Evolutionary conservation across 2,797 vertebrate species (phyloP), one percentile per base, ranked within the genome.

Genomic region (Gephyroberyx darwinii): DNA sequence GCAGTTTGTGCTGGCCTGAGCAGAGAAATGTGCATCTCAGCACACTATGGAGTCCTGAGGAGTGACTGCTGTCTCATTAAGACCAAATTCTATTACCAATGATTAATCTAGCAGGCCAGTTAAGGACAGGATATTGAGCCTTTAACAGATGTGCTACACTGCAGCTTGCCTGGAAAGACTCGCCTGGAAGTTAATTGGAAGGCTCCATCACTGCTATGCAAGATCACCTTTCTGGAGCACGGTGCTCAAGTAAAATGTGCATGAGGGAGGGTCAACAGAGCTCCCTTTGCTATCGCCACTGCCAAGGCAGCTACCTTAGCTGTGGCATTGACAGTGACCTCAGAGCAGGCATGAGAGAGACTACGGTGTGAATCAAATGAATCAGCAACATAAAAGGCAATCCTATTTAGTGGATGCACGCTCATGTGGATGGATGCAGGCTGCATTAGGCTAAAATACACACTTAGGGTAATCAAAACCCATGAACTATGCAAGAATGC

Each of bases 91-190:
- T 90, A 88, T 88, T 87, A 88, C 89, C 81, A 64, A 78, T 90
- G 82, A 92, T 90, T 87, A 83, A 93, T 90, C 77, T 75, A 41
- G 63, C 47, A 0, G 69, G 52, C 61, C 61, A 26, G 69, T 65
- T 82, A 56, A 85, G 75, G 78, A 65, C 73, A 72, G 82, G 80
- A 87, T 55, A 50, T 53, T 0, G 64, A 80, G 82, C 60, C 80
- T 80, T 68, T 69, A 86, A 86, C 89, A 88, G 89, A 93, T 92
- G 91, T 71, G 81, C 79, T 62, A 12, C 77, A 56, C 87, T 65
- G 86, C 54, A 33, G 75, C 47, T 43, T 1, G 52, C 52, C 47
- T 19, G 65, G 6, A 35, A 77, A 58, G 72, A 68, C 79, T 78
- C 78, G 52, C 71, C 56, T 39, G 65, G 66, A 86, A 80, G 73